Base-by-base conservation (phyloP, 2,888 invertebrate genomes). In the Ectemnius cavifrons region DNA sequence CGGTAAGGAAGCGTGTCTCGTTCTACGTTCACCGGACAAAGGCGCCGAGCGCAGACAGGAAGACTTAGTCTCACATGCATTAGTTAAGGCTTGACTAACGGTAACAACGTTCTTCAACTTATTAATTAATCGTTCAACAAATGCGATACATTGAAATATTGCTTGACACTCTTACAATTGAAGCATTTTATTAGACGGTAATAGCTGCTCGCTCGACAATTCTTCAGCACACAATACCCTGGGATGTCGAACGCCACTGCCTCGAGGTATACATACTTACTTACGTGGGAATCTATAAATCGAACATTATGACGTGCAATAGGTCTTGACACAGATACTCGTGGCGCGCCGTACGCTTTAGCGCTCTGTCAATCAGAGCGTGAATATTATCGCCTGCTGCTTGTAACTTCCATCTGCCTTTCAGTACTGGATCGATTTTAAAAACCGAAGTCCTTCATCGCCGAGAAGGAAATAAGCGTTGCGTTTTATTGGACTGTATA, bases 281-380 rank as follows among this genome's bases (percentile, higher is more conserved):
- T 37, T 37, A 37, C 37, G 37, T 37, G 37, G 37, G 47, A 71
- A 71, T 61, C 63, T 57, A 20, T 56, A 28, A 63, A 60, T 64
- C 59, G 65, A 56, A 63, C 46, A 49, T 58, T 28, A 52, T 45
- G 71, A 66, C 59, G 47, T 27, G 56, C 18, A 46, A 68, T 66
- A 68, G 65, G 59, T 65, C 63, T 62, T 52, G 63, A 72, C 77
- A 65, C 67, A 68, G 59, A 77, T 72, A 66, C 68, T 75, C 59
- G 67, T 65, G 63, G 67, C 72, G 65, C 76, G 72, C 68, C 76
- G 67, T 72, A 76, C 76, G 68, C 66, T 75, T 77, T 73, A 68
- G 77, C 76, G 60, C 57, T 49, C 65, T 68, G 75, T 77, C 77
- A 75, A 73, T 77, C 77, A 68, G 68, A 72, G 60, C 77, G 68